Evolutionary conservation across 2,888 invertebrate species (phyloP).

Genomic region (Caenorhabditis macrosperma): DNA sequence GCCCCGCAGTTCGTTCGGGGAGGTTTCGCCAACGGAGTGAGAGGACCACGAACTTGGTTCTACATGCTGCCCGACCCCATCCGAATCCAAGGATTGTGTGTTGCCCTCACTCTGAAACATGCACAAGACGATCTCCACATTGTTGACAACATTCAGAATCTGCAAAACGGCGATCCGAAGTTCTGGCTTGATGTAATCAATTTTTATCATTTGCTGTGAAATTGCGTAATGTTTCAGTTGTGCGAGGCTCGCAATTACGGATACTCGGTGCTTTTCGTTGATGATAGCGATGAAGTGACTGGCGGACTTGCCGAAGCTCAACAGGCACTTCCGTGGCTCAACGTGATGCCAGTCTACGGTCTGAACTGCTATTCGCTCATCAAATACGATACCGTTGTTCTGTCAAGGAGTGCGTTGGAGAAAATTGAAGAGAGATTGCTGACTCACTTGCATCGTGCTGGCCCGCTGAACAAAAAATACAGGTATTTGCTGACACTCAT

Average conservation of each 20-base stretch:
- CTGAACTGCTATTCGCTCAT: constrained; percentile 97
- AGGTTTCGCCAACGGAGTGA: constrained; percentile 91
- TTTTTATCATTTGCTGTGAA: not conserved
- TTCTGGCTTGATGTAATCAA: constrained; percentile 54
- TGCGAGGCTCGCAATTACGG: constrained; percentile 92
- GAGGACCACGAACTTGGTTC: constrained; percentile 92
- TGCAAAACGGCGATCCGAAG: constrained; percentile 81
- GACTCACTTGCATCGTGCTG: constrained; percentile 70
- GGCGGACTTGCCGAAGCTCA: constrained; percentile 90
- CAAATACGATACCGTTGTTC: constrained; percentile 93
- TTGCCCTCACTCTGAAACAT: constrained; percentile 89
- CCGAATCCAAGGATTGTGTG: constrained; percentile 88
- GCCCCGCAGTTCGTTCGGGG: constrained; percentile 86
- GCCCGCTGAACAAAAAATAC: constrained; percentile 72
- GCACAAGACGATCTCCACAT: constrained; percentile 95
- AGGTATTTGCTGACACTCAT: constrained; percentile 36
- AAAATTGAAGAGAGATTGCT: constrained; percentile 86
- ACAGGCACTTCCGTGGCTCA: constrained; percentile 88
- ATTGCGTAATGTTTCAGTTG: constrained; percentile 24
- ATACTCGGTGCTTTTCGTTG: constrained; percentile 93
- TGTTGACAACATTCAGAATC: constrained; percentile 87
- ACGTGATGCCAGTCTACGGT: constrained; percentile 94
- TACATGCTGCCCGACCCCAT: constrained; percentile 91
- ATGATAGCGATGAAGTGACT: constrained; percentile 85
- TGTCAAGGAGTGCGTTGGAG: constrained; percentile 85